Conservation (phyloP, 1,140 invertebrate species). For the Drosophila ironensis region DNA sequence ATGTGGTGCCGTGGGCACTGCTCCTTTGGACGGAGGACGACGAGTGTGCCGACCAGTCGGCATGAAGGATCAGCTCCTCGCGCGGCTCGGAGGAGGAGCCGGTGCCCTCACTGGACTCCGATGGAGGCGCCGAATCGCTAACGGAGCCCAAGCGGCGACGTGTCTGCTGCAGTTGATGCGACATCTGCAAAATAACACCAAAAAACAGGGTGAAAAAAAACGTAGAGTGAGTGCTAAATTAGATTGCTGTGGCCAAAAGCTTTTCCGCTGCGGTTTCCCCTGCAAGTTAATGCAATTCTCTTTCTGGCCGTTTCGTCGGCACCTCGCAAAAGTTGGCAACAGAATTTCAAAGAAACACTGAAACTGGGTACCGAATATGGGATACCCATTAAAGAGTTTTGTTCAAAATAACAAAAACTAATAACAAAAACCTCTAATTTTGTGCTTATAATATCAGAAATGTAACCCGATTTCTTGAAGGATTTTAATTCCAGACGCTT, state of each 20-base stretch:
- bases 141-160: conserved; percentile 78
- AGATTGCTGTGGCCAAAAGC: conserved; percentile 70
- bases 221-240: conserved; percentile 62
- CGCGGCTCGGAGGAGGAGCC: conserved; percentile 76
- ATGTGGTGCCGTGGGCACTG: conserved; percentile 70
- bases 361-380: background rate
- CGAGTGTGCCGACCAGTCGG: conserved; percentile 74
- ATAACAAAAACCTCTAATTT: no score
- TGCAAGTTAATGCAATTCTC: conserved; percentile 43
- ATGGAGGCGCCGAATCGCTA: conserved; percentile 78
- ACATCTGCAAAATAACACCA: conserved; percentile 50
- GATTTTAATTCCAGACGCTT: no score
- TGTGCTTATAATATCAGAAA: no score
- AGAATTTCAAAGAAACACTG: conserved; percentile 20
- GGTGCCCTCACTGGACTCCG: conserved; percentile 80
- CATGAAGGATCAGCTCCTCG: conserved; percentile 66
- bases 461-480: no score
- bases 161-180: conserved; percentile 71
- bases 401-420: no score
- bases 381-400: background rate
- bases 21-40: conserved; percentile 66
- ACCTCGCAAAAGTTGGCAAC: conserved; percentile 33
- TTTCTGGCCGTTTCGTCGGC: conserved; percentile 25
- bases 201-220: conserved; percentile 1
- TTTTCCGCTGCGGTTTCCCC: conserved; percentile 47